Evolutionary conservation across 2,888 invertebrate genomes (phyloP).

Genomic region (Coecobrya sp.): DNA sequence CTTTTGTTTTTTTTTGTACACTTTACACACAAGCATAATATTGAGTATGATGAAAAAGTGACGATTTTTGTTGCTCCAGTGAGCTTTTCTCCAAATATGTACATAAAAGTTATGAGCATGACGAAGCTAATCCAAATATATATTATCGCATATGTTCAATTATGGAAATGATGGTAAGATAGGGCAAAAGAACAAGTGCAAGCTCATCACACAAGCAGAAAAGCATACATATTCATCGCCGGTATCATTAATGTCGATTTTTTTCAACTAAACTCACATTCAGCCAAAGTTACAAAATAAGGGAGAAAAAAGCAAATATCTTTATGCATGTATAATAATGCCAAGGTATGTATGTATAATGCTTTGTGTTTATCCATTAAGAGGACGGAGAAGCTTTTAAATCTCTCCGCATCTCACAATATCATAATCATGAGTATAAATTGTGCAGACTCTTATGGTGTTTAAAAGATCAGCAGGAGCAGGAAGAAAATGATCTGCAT

Average conservation of each 20-base stretch:
- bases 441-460: constrained; percentile 7
- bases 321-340: background rate
- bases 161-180: constrained; percentile 60
- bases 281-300: background rate
- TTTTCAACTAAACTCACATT: background rate
- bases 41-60: background rate
- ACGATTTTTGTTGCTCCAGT: constrained; percentile 5
- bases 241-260: constrained; percentile 38
- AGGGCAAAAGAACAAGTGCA: constrained; percentile 42
- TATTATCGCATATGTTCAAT: constrained; percentile 62
- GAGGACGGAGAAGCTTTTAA: constrained; percentile 25
- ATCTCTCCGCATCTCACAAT: background rate
- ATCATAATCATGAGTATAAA: background rate
- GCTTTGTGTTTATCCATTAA: constrained; percentile 8
- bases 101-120: constrained; percentile 59
- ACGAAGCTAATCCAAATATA: constrained; percentile 49
- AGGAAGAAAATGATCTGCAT: constrained; percentile 62
- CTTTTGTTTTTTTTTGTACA: background rate
- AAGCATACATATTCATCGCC: constrained; percentile 20
- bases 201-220: constrained; percentile 48
- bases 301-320: background rate
- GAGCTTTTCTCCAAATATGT: constrained; percentile 66
- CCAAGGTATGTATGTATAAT: too few relatives aligned
- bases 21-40: background rate
- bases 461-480: constrained; percentile 53